Evolutionary conservation across 2,113 vertebrate genomes (phyloP).

Genomic region (Sapajus apella): DNA sequence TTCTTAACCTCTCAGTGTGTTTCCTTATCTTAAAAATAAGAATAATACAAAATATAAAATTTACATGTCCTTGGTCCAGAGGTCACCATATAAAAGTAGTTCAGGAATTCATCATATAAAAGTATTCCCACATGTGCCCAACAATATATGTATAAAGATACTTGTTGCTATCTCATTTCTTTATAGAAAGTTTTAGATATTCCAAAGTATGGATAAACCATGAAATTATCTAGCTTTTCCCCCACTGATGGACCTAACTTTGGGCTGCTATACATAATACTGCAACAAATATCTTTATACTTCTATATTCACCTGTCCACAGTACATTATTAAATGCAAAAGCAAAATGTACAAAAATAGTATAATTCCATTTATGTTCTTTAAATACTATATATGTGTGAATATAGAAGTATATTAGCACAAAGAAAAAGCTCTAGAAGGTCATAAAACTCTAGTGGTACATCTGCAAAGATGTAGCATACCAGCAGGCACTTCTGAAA

Average conservation of each 20-base stretch:
- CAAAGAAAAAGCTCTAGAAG: not conserved
- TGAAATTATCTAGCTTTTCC: not conserved
- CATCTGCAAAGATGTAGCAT: not conserved
- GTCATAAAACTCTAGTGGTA: not conserved
- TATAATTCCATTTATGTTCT: not conserved
- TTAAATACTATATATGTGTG: not conserved
- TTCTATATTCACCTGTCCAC: not conserved
- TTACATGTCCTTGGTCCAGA: not conserved
- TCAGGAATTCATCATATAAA: not conserved
- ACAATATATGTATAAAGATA: not conserved
- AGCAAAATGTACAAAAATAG: not conserved
- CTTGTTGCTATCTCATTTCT: not conserved
- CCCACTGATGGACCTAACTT: not conserved
- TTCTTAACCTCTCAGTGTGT: not conserved
- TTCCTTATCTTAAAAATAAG: conserved; percentile 42
- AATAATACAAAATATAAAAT: conserved; percentile 11
- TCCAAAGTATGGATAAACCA: not conserved
- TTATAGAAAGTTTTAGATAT: not conserved
- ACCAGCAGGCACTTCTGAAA: not conserved
- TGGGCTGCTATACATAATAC: not conserved
- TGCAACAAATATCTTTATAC: not conserved
- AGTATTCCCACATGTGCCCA: not conserved
- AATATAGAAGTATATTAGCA: not conserved
- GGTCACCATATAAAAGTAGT: not conserved
- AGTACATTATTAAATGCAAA: not conserved